Base-by-base conservation (phyloP, 2,888 invertebrate genomes). In the Emmelina monodactyla region DNA sequence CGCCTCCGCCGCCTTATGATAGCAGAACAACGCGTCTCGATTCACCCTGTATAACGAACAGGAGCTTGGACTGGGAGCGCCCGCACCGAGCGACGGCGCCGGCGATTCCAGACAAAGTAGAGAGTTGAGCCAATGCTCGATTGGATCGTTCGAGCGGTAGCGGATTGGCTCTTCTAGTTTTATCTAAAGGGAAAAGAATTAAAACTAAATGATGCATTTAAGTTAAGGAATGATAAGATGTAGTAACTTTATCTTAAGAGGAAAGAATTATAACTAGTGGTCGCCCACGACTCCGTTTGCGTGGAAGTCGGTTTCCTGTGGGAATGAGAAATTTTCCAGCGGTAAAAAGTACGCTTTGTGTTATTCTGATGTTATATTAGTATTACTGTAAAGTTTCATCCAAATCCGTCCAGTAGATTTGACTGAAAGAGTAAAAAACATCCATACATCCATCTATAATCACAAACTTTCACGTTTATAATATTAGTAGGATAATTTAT, bases 131-230 rank as follows among this genome's bases (percentile, higher is more conserved):
- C 99, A 99, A 1, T 79, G 64, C 71, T 99, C 99, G 1, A 98
- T 84, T 0, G 87, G 82, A 63, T 98, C 98, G 1, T 89, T 88
- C 10, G 87, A 76, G 37, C 88, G 88, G 64, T 99, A 99, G 40
- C 97, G 87, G 58, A 99, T 99, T 0, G 97, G 94, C 65, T 99
- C 97, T 32, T 94, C 91, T 25, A 99, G 79, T 47, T 89, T 88
- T 35, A 92, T 83, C 88, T 88, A 52, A 10, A 29, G n/a, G 13
- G 38, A 10, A 31, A 25, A 41, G 13, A 15, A 44, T 5, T 19
- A 19, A 19, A 6, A 19, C 9, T 19, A 19, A 25, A 25, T 10
- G 3, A 10, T 5, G 19, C 19, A 9, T 6, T 6, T 9, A 19
- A 9, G 19, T 19, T 19, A 19, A 6, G n/a, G 9, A 19, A 19